These are phyloP conservation scores for Strix aluco DNA, from an alignment of 2,113 vertebrate genomes.

Conservation along the genomic window DNA sequence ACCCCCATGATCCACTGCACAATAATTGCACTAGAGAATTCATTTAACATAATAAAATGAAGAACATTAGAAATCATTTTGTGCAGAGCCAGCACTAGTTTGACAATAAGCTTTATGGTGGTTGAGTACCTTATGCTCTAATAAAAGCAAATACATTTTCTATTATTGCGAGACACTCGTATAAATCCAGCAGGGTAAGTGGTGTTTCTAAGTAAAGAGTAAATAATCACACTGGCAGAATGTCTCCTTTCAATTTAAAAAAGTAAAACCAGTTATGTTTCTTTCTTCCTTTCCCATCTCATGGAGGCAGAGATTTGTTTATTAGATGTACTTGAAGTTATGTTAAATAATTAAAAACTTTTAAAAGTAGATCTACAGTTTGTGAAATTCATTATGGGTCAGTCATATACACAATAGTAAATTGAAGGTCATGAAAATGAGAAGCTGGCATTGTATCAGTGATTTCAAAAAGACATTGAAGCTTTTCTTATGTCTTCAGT, in stretches of 20 bases:
- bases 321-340: background rate
- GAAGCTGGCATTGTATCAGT: background rate
- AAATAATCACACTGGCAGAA: constrained; percentile 46
- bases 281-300: background rate
- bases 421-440: background rate
- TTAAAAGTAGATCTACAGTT: background rate
- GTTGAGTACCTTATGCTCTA: constrained; percentile 61
- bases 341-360: background rate
- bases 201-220: constrained; percentile 60
- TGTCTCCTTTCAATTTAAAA: constrained; percentile 2
- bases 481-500: background rate
- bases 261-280: background rate
- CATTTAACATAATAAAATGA: constrained; percentile 66
- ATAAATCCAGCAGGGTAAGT: constrained; percentile 51
- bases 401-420: background rate
- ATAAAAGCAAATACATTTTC: constrained; percentile 73
- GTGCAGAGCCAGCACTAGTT: constrained; percentile 54
- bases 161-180: constrained; percentile 62
- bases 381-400: background rate
- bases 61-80: constrained; percentile 67
- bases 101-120: constrained; percentile 69
- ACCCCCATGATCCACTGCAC: constrained; percentile 58
- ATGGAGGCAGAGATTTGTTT: background rate
- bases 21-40: constrained; percentile 57
- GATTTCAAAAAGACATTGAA: background rate